Evolutionary conservation across 1,140 invertebrate species (phyloP), one percentile per base, ranked within the genome.

Genomic region (Hycleus phaleratus): DNA sequence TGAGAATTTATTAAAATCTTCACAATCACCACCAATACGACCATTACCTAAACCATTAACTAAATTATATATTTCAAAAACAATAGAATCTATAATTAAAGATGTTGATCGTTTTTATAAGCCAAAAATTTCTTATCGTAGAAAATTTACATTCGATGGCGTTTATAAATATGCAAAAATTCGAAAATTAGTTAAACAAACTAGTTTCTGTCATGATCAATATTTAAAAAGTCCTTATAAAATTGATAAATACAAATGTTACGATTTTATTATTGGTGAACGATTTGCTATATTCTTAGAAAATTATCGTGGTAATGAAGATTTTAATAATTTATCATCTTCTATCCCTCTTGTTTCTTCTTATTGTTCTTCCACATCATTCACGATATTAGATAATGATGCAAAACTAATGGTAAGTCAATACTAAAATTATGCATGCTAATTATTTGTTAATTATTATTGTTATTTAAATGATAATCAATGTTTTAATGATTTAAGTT

Each of bases 401-500:
- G 7, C 32, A 32, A 32, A 32, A 7, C 4, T 7, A 32, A 32
- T 32, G 32, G 32, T 32, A 32, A 32, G 32, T 32, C 32, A 7
- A 32, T 32, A 32, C 32, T 4, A 18, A 7, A 7, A 4, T 32
- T 32, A 1, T 5, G 32, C 32, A 32, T 32, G 32, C 32, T 32
- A 32, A 32, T 32, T 32, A 32, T 5, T 32, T 7, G 32, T 7
- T 32, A 18, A 18, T 32, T 32, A 5, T 5, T 32, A 32, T 32
- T 32, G 3, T 32, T 32, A 32, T 32, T 4, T 32, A 7, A 32
- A 32, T 32, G 7, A 32, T 32, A 32, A 32, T 32, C 4, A 32
- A 32, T 32, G 1, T 32, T 32, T 32, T 7, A 32, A 32, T 32
- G 7, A 24, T 52, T 60, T 59, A 73, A 98, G 95, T 98, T 94